Evolutionary conservation across 2,113 vertebrate species (phyloP).

Genomic region (Origma solitaria): DNA sequence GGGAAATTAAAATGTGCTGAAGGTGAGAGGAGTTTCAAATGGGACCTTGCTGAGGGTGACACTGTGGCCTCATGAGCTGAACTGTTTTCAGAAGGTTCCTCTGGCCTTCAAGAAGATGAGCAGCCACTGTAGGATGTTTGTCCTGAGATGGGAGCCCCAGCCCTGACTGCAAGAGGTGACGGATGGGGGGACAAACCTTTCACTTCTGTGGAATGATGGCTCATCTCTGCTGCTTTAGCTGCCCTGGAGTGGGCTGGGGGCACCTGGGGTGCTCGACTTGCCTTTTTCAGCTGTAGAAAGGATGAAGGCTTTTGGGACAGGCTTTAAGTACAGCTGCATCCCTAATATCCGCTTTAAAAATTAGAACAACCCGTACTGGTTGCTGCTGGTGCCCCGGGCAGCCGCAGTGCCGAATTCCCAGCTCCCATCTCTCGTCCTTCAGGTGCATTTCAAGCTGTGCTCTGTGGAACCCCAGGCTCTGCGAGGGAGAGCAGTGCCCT

Average conservation of each 20-base stretch:
- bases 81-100: not conserved
- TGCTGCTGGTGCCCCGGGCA: rapidly evolving
- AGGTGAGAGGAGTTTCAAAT: not conserved
- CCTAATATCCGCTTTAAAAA: not conserved
- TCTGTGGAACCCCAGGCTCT: not conserved
- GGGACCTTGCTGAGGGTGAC: not conserved
- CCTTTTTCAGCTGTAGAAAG: not conserved
- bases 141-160: not conserved
- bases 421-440: not conserved
- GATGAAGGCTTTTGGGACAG: not conserved
- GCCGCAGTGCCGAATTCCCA: not conserved
- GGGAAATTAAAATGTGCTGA: not conserved
- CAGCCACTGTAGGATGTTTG: not conserved
- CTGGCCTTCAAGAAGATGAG: not conserved
- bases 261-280: not conserved
- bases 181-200: not conserved
- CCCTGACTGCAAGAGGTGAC: not conserved
- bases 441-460: not conserved
- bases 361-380: not conserved
- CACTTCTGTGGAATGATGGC: not conserved
- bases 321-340: not conserved
- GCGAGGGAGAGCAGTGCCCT: not conserved
- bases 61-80: not conserved
- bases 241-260: not conserved
- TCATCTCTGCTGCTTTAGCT: not conserved